Evolutionary conservation across 64 coral and sea anemone species (phyloP).

Genomic region (Montipora cactus): DNA sequence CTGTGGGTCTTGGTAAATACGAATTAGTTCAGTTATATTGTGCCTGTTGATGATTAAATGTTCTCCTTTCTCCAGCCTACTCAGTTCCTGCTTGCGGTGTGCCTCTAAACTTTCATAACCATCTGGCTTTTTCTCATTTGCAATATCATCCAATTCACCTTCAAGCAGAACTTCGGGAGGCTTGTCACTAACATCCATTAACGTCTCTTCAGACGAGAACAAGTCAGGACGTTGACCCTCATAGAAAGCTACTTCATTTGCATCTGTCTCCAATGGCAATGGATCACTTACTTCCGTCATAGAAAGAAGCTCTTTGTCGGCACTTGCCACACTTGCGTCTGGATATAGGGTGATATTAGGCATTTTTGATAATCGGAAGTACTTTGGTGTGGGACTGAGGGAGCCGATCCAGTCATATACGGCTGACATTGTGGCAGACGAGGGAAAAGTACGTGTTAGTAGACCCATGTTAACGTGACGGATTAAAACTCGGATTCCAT

Average conservation of each 20-base stretch:
- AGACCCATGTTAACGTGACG: neutral
- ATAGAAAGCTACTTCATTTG: neutral
- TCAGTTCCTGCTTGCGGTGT: neutral
- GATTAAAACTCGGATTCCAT: neutral
- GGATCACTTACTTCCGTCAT: neutral
- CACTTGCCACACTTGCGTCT: neutral
- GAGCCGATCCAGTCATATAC: conserved; percentile 19
- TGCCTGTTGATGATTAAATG: neutral
- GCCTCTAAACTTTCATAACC: neutral
- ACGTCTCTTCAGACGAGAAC: neutral
- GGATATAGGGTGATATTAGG: neutral
- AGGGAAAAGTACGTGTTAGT: no score
- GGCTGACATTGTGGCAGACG: neutral
- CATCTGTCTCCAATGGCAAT: neutral
- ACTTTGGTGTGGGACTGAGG: neutral
- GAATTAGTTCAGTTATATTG: neutral
- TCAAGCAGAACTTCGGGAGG: neutral
- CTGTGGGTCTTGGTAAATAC: conserved; percentile 35
- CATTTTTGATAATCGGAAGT: neutral
- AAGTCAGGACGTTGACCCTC: neutral
- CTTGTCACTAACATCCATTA: neutral
- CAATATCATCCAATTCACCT: neutral
- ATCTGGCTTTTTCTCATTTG: neutral
- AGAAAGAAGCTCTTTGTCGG: neutral
- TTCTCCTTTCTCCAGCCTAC: neutral